A percentile compares a stretch with the other conserved stretches of the same genome.
Evolutionary conservation across 2,888 invertebrate genomes (phyloP).

Genomic region (Rhagonycha fulva): DNA sequence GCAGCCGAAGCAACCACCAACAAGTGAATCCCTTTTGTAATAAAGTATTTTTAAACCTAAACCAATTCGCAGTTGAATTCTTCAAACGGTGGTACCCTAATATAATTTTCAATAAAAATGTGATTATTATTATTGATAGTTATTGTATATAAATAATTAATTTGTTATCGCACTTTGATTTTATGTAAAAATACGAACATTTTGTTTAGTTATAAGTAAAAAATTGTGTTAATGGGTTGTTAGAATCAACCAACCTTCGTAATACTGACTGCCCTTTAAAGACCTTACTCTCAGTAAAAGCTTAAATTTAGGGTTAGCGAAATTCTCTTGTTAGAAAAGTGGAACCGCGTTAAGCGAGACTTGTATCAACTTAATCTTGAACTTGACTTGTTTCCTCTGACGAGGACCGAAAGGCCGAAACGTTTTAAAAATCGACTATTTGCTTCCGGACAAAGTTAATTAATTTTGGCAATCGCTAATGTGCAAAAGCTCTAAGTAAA

Average conservation of each 20-base stretch:
- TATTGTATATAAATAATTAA: not conserved
- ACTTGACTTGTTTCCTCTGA: not conserved
- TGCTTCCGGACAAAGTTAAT: not conserved
- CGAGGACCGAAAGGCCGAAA: not conserved
- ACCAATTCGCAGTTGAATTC: conserved; percentile 3
- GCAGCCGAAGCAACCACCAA: not conserved
- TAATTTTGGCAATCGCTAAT: not conserved
- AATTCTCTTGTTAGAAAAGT: not conserved
- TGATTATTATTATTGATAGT: not conserved
- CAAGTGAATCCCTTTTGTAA: conserved; percentile 4
- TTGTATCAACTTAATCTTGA: not conserved
- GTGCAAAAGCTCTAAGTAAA: not conserved
- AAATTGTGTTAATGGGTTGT: not conserved
- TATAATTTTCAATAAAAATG: not conserved
- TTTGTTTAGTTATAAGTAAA: not conserved
- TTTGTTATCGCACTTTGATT: not conserved
- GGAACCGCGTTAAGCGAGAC: not conserved
- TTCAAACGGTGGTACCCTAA: conserved; percentile 3
- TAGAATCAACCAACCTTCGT: not conserved
- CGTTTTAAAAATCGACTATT: not conserved
- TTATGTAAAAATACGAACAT: not conserved
- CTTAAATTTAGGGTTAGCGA: not conserved
- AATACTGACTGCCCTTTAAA: not conserved
- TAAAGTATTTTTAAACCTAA: not conserved
- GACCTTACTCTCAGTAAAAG: not conserved